Base-by-base conservation (phyloP, 2,888 invertebrate species). In the Lepidochitona cinerea region DNA sequence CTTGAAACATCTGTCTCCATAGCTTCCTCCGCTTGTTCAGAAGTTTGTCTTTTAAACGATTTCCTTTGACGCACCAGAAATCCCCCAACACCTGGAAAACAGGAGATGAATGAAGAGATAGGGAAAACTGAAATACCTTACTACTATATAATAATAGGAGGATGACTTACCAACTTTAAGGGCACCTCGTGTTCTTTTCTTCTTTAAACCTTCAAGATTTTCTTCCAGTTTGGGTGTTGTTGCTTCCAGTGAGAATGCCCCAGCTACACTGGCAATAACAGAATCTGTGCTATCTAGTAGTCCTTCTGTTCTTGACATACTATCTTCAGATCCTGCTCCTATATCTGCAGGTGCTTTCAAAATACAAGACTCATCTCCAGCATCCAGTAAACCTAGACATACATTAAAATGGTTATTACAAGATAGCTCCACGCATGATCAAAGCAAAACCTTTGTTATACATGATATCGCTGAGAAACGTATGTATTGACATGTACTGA, bases 81-180 rank as follows among this genome's bases (percentile, higher is more conserved):
- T 4, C 87, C 88, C 18, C 88, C 88, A 67, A 87, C 83, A 78
- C 88, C 88, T 87, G 52, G 18, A 23, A 29, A n/a, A n/a, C n/a
- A n/a, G n/a, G n/a, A n/a, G n/a, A n/a, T n/a, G n/a, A n/a, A n/a
- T n/a, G n/a, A n/a, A n/a, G n/a, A n/a, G n/a, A n/a, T n/a, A n/a
- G n/a, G n/a, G n/a, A n/a, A n/a, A n/a, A n/a, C n/a, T n/a, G n/a
- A n/a, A n/a, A n/a, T n/a, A n/a, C n/a, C n/a, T n/a, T n/a, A n/a
- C n/a, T n/a, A 9, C 41, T 41, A 12, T 41, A 12, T 41, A 18
- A 41, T 41, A 18, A 9, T 41, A 18, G 18, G 18, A 18, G 14
- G 18, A 32, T 23, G 18, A 32, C n/a, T 66, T 33, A 66, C 35
- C 66, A 29, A 59, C 29, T 59, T 73, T 69, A 4, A 68, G 37